phyloP scores from a whole-genome alignment of 2,797 vertebrate genomes.

The Gallinago nigripennis region DNA sequence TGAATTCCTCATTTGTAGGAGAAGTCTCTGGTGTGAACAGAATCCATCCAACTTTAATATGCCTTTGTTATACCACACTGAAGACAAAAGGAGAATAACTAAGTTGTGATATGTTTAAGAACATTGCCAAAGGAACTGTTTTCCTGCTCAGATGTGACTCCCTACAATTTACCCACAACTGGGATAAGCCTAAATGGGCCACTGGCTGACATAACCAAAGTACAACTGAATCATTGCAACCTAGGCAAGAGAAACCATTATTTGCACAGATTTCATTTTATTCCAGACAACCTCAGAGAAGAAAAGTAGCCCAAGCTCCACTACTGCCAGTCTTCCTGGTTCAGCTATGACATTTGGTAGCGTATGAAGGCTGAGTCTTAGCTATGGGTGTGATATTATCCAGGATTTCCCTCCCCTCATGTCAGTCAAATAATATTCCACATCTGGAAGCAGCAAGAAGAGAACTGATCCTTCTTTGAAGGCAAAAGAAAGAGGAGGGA shows the following conservation, averaged over 20 bases:
- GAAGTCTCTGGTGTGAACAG: neutral
- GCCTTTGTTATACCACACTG: neutral
- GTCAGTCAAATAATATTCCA: slow-evolving; percentile 35
- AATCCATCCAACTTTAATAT: neutral
- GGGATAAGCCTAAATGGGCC: neutral
- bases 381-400: neutral
- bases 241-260: neutral
- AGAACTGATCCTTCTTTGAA: neutral
- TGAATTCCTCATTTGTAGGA: neutral
- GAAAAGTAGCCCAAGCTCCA: neutral
- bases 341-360: neutral
- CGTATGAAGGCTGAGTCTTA: neutral
- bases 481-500: neutral
- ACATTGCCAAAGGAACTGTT: neutral
- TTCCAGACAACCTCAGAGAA: neutral
- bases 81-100: neutral
- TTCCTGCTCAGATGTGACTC: neutral
- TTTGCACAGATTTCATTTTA: neutral
- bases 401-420: neutral
- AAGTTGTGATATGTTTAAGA: neutral
- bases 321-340: neutral
- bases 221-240: neutral
- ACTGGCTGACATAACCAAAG: neutral
- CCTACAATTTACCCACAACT: neutral
- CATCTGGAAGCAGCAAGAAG: neutral